Percentiles rank a stretch among this genome's conserved stretches.
Conservation (phyloP, 1,140 invertebrate species). For the Vanessa atalanta region DNA sequence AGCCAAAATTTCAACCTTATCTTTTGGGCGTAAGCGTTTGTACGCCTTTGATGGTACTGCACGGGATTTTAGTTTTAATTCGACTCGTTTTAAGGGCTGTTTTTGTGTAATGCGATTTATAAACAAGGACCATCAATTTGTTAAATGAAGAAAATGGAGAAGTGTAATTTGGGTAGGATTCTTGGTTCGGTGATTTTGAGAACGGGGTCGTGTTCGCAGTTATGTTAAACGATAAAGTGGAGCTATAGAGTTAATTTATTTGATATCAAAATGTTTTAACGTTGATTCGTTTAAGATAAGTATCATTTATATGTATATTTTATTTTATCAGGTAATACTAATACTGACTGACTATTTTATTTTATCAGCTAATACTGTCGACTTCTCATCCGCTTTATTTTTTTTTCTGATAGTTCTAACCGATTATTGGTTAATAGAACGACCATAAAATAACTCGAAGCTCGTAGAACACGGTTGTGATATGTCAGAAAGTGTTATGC, state of each 20-base stretch:
- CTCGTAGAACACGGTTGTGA: too few species aligned
- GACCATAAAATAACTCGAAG: too few species aligned
- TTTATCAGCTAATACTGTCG: too few species aligned
- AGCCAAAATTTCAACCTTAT: constrained; percentile 69
- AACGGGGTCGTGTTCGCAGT: constrained; percentile 61
- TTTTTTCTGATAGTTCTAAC: too few species aligned
- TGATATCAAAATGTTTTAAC: constrained; percentile 21
- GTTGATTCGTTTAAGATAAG: neutral
- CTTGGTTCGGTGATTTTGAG: constrained; percentile 54
- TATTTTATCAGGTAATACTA: too few species aligned
- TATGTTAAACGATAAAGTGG: constrained; percentile 56
- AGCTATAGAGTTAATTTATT: constrained; percentile 48
- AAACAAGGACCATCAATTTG: constrained; percentile 74
- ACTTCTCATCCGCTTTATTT: too few species aligned
- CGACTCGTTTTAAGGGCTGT: constrained; percentile 35
- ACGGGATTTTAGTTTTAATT: constrained; percentile 52
- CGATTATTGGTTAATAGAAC: too few species aligned
- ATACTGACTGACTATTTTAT: too few species aligned
- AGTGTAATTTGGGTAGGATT: constrained; percentile 72
- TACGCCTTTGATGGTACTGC: constrained; percentile 34
- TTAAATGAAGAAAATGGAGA: constrained; percentile 80
- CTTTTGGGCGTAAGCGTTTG: constrained; percentile 70
- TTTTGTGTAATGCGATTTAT: constrained; percentile 36
- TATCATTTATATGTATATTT: neutral
- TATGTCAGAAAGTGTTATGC: too few species aligned